Evolutionary conservation across 2,888 invertebrate species (phyloP), one percentile per base, ranked within the genome.

Genomic region (Brenthis hecate): DNA sequence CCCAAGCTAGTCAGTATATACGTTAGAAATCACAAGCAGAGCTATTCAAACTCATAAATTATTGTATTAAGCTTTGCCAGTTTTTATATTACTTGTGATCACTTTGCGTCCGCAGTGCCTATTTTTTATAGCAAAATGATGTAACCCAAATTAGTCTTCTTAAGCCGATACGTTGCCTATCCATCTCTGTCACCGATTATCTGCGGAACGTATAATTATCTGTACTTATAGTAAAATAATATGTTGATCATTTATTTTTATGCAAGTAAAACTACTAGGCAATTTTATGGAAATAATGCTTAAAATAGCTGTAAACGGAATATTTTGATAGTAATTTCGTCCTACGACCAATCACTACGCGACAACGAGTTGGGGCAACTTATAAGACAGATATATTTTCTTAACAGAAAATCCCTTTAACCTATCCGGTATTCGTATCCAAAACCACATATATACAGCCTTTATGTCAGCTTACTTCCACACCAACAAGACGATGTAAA

Each of bases 181-280:
- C 63, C 32, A 48, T 68, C 56, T 68, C 68, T 58, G 57, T 68
- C 68, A 53, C 28, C 2, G 56, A 63, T 56, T 53, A 68, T 68
- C 68, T 56, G 57, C 23, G 57, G 8, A 43, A 53, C 28, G 62
- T 43, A 19, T 56, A 66, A 58, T 58, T 58, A 65, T 47, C 58
- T 13, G 58, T 54, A 60, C 23, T 58, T 56, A 56, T 11, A 28
- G n/a, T 55, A 36, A 64, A 54, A 64, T 32, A 53, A 19, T 19
- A 62, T 53, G 51, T 51, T 16, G 51, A 36, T 2, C 62, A 53
- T 62, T 62, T 62, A 19, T 6, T 16, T 23, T 43, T 43, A 43
- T 8, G 36, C 36, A 43, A 11, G 36, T 43, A 43, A 43, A 43
- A 43, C 36, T 36, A 36, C 36, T 43, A 11, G 36, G 36, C 36